Percentiles rank a stretch among this genome's conserved stretches.
Evolutionary conservation across 2,113 vertebrate species (phyloP).

Genomic region (Gobius niger): DNA sequence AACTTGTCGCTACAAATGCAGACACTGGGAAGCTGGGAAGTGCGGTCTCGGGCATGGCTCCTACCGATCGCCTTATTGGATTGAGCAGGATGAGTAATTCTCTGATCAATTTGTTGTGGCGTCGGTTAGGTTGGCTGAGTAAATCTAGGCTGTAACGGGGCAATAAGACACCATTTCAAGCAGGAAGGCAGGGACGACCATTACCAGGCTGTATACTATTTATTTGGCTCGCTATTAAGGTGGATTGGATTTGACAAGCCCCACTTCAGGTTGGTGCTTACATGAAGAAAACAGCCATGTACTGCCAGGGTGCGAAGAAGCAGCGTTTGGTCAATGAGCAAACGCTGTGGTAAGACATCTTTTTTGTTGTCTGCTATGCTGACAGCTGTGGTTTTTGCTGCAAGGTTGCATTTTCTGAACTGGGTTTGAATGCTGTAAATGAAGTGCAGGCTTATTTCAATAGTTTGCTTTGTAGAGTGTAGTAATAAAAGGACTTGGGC

Average conservation of each 20-base stretch:
- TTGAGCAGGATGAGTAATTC: constrained; percentile 13
- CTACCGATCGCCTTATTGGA: constrained; percentile 25
- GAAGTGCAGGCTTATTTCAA: too few species aligned
- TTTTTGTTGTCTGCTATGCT: background rate
- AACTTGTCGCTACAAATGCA: background rate
- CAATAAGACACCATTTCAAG: constrained; percentile 14
- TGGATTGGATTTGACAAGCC: constrained; percentile 16
- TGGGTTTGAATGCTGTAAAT: too few species aligned
- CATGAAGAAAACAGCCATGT: constrained; percentile 6
- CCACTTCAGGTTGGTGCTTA: constrained; percentile 1
- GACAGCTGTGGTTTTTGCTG: background rate
- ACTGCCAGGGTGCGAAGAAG: constrained; percentile 15
- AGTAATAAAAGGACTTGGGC: too few species aligned
- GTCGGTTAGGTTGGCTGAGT: constrained; percentile 27
- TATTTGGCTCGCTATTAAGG: background rate
- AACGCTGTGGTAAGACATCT: background rate
- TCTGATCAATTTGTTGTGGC: constrained; percentile 29
- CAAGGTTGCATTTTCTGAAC: too few species aligned
- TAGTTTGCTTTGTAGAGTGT: too few species aligned
- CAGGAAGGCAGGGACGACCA: constrained; percentile 10
- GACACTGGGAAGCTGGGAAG: background rate
- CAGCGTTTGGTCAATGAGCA: constrained; percentile 2
- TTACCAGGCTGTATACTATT: constrained; percentile 14
- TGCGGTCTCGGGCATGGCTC: constrained; percentile 10
- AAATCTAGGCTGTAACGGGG: constrained; percentile 18